A percentile compares a stretch with the other conserved stretches of the same genome.
phyloP scores from a whole-genome alignment of 2,888 invertebrate genomes.

The Tachina lurida region DNA sequence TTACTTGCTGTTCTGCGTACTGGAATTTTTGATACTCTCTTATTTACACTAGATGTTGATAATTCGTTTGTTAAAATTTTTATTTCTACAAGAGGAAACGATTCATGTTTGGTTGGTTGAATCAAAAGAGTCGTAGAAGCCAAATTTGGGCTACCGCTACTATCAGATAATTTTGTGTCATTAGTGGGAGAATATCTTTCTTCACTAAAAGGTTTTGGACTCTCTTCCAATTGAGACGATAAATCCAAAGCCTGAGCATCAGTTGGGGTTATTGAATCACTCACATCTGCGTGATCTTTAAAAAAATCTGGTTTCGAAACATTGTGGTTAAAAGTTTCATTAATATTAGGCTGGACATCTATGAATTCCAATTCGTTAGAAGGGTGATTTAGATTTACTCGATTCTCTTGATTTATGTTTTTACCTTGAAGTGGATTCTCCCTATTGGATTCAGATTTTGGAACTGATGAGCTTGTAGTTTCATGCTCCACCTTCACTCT shows the following conservation, averaged over 20 bases:
- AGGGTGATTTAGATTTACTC: background rate
- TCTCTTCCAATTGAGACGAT: background rate
- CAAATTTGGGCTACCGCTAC: no score
- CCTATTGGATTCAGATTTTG: background rate
- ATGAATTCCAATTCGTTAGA: background rate
- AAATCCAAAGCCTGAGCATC: background rate
- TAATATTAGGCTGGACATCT: background rate
- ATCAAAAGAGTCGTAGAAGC: no score
- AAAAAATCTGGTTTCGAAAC: no score
- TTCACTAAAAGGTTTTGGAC: no score
- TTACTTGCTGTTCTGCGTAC: constrained; percentile 74
- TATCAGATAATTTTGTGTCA: background rate
- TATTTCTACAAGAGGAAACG: background rate
- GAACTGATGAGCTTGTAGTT: background rate
- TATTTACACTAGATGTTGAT: background rate
- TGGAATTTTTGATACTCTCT: constrained; percentile 78
- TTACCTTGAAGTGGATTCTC: background rate
- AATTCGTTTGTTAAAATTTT: background rate
- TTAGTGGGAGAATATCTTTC: background rate
- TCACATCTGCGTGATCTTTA: background rate
- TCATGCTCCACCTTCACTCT: background rate
- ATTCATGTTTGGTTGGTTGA: background rate
- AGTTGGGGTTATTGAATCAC: background rate
- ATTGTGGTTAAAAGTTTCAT: background rate
- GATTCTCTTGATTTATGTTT: background rate